Conservation (phyloP, 1,140 invertebrate species). For the Procambarus clarkii region DNA sequence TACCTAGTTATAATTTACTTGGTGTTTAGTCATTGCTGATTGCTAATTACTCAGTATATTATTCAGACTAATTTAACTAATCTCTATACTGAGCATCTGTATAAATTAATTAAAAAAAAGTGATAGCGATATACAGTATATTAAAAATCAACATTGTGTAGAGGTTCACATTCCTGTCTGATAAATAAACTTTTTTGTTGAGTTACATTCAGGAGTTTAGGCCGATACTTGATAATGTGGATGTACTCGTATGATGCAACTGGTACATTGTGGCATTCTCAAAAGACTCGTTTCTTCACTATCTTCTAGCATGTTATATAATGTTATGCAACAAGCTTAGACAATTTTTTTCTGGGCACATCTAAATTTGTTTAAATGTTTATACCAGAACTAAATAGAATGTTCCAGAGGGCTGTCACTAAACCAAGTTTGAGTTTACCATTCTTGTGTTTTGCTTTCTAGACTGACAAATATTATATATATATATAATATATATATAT, state of each 20-base stretch:
- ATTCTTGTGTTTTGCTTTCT: constrained; percentile 31
- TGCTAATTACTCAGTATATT: constrained; percentile 23
- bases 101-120: background rate
- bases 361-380: background rate
- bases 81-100: background rate
- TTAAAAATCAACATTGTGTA: background rate
- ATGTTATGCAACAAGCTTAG: constrained; percentile 13
- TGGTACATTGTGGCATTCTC: background rate
- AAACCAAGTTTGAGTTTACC: background rate
- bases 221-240: background rate
- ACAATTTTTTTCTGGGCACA: background rate
- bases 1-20: constrained; percentile 29
- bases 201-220: background rate
- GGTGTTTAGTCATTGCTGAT: constrained; percentile 50
- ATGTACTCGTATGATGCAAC: background rate
- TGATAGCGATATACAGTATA: background rate
- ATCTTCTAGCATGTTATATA: background rate
- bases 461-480: constrained; percentile 12
- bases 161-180: background rate
- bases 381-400: too few relatives aligned
- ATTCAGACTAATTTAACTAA: constrained; percentile 31
- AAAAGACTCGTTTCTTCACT: constrained; percentile 13
- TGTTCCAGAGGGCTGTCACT: background rate
- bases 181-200: background rate
- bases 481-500: constrained; percentile 7